Evolutionary conservation across 2,888 invertebrate genomes (phyloP).

Genomic region (Neocrepidodera transversa): DNA sequence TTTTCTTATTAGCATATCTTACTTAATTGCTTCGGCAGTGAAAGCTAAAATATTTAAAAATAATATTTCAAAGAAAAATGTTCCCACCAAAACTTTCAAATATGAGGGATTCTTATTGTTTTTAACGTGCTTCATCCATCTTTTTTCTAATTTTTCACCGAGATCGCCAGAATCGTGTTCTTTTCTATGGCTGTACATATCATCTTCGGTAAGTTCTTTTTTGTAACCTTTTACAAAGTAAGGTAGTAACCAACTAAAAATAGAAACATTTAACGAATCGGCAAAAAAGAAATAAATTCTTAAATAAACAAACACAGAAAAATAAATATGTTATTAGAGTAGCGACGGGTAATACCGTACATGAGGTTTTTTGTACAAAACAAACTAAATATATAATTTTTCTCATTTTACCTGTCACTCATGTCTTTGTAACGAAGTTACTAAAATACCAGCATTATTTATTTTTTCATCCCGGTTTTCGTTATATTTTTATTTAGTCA

Average conservation of each 20-base stretch:
- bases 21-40: conserved; percentile 41
- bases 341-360: too few relatives aligned
- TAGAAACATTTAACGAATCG: too few relatives aligned
- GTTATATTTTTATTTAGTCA: too few relatives aligned
- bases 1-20: too few relatives aligned
- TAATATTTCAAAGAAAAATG: conserved; percentile 44
- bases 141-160: conserved; percentile 57
- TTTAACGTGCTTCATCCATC: conserved; percentile 48
- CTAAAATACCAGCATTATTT: too few relatives aligned
- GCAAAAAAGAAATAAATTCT: too few relatives aligned
- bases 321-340: too few relatives aligned
- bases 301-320: too few relatives aligned
- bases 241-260: conserved; percentile 62
- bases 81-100: conserved; percentile 45
- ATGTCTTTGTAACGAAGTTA: too few relatives aligned
- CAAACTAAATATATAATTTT: too few relatives aligned
- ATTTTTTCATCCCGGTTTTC: too few relatives aligned
- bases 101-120: conserved; percentile 46
- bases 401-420: too few relatives aligned
- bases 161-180: conserved; percentile 59
- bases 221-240: conserved; percentile 61
- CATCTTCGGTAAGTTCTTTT: conserved; percentile 61
- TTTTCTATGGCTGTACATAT: conserved; percentile 61
- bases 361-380: not conserved
- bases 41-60: conserved; percentile 35